Conservation (phyloP, 2,888 invertebrate species). For the Hirtodrosophila duncani region DNA sequence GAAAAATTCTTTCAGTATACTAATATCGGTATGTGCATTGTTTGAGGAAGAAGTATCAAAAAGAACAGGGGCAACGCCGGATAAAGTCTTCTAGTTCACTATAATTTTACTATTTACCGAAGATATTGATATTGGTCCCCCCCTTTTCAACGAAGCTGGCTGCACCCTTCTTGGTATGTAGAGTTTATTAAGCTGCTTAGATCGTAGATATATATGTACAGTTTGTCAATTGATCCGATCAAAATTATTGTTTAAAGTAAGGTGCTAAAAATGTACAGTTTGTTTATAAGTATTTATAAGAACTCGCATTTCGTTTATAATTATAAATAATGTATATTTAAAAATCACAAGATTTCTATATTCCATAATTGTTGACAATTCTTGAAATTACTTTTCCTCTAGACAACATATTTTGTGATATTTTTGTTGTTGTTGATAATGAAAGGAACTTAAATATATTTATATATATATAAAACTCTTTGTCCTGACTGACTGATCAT, state of each 20-base stretch:
- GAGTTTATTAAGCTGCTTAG: constrained; percentile 18
- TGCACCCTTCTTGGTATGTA: no score
- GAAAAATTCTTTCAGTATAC: no score
- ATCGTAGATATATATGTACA: no score
- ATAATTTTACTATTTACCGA: no score
- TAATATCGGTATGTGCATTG: no score
- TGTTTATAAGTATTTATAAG: constrained; percentile 13
- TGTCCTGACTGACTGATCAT: no score
- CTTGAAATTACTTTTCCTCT: constrained; percentile 6
- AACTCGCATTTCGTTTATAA: constrained; percentile 3
- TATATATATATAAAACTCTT: no score
- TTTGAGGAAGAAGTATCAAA: no score
- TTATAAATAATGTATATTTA: constrained; percentile 25
- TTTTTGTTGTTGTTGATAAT: not conserved
- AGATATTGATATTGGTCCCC: no score
- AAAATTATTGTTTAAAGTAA: constrained; percentile 6
- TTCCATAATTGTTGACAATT: constrained; percentile 32
- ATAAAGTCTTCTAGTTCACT: no score
- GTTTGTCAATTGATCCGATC: constrained; percentile 3
- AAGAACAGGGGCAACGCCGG: no score
- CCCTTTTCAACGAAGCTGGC: no score
- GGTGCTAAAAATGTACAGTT: constrained; percentile 12
- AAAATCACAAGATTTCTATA: constrained; percentile 59
- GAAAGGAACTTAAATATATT: constrained; percentile 2
- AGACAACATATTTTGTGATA: not conserved